Conservation (phyloP, 2,113 vertebrate species). For the Elachura formosa region DNA sequence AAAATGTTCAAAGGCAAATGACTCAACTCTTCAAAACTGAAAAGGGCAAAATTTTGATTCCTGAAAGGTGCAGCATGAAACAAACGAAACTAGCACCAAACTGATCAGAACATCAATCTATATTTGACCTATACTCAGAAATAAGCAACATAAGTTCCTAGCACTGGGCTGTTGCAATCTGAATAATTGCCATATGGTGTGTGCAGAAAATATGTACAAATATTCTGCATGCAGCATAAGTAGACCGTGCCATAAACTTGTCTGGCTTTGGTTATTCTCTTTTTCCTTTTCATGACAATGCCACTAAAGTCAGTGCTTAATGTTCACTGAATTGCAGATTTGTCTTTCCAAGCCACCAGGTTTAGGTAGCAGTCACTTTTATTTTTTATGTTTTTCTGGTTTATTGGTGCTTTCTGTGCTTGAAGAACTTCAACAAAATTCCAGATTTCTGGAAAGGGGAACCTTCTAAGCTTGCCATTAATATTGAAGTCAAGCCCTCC, state of each 20-base stretch:
- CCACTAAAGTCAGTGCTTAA: neutral
- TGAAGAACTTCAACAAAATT: neutral
- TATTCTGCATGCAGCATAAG: neutral
- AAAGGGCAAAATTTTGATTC: neutral
- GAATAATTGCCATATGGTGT: slow-evolving; percentile 26
- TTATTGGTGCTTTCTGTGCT: neutral
- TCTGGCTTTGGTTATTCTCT: neutral
- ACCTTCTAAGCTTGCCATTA: neutral
- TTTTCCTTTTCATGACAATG: neutral
- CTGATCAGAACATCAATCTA: neutral
- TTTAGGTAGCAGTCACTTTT: neutral
- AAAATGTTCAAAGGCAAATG: neutral
- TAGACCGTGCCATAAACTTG: neutral
- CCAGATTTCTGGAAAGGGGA: neutral
- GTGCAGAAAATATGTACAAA: slow-evolving; percentile 28
- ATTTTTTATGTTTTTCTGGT: neutral
- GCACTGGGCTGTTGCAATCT: neutral
- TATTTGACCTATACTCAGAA: neutral
- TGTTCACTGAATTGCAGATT: neutral
- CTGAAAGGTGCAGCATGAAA: neutral
- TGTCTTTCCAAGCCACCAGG: neutral
- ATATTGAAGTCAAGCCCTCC: neutral
- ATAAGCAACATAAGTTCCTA: neutral
- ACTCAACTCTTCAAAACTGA: neutral
- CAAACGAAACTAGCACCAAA: neutral